A percentile compares a stretch with the other conserved stretches of the same genome.
phyloP scores from a whole-genome alignment of 2,797 vertebrate species.

The Myotis vivesi region DNA sequence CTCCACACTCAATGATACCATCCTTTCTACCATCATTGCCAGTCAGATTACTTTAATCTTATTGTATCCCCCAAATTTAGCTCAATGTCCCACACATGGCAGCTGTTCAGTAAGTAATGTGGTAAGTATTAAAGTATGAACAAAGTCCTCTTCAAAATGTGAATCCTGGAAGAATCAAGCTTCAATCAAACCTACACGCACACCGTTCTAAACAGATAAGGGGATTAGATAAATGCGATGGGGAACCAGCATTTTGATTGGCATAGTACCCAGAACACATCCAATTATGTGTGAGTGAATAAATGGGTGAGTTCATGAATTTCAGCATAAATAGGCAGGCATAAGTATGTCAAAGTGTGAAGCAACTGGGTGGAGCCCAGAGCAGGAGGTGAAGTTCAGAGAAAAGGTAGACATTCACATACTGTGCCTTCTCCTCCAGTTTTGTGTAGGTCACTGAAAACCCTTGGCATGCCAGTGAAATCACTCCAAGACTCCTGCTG shows the following conservation, averaged over 20 bases:
- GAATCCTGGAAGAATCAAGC: not conserved
- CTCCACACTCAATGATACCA: not conserved
- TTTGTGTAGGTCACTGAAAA: not conserved
- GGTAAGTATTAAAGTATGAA: not conserved
- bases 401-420: not conserved
- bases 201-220: not conserved
- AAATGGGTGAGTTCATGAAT: not conserved
- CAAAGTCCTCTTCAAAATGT: not conserved
- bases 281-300: not conserved
- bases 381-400: not conserved
- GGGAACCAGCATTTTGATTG: not conserved
- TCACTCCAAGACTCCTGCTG: not conserved
- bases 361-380: not conserved
- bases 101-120: not conserved
- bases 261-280: not conserved
- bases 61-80: not conserved
- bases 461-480: not conserved
- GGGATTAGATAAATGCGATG: not conserved
- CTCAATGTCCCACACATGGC: not conserved
- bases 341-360: not conserved
- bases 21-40: not conserved
- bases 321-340: not conserved
- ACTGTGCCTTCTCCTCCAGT: not conserved
- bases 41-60: not conserved
- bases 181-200: not conserved